These are phyloP conservation scores for Pteropus alecto DNA, from an alignment of 2,113 vertebrate species.

Conservation along the genomic window DNA sequence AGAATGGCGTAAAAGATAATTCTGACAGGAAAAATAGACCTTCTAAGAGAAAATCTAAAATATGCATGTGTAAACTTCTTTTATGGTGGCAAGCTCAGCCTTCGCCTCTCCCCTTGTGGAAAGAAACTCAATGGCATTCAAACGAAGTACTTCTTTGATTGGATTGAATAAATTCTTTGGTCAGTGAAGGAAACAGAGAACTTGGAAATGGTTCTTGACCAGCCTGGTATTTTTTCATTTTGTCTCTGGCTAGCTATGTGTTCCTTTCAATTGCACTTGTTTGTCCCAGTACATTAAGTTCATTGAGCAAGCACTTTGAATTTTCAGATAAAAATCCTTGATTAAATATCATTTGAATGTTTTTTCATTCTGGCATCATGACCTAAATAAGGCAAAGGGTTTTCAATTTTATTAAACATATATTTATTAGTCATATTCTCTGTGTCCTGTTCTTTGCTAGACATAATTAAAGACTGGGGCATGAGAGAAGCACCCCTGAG, in stretches of 20 bases:
- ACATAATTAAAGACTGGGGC: neutral
- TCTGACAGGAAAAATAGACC: neutral
- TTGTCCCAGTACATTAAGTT: slow-evolving; percentile 32
- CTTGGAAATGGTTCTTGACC: slow-evolving; percentile 24
- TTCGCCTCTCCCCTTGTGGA: neutral
- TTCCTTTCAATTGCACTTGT: slow-evolving; percentile 13
- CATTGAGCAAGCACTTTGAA: slow-evolving; percentile 1
- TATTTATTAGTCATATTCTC: neutral
- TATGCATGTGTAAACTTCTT: neutral
- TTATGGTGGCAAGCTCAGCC: neutral
- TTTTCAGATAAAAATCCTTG: slow-evolving; percentile 54
- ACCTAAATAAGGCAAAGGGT: neutral
- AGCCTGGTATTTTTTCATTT: slow-evolving; percentile 60
- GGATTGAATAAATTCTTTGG: neutral
- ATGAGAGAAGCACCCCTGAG: neutral
- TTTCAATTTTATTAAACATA: neutral
- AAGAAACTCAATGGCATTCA: slow-evolving; percentile 6
- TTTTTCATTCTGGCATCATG: slow-evolving; percentile 19
- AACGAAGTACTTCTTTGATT: neutral
- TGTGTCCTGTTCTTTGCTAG: neutral
- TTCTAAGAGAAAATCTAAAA: slow-evolving; percentile 5
- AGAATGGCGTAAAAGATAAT: slow-evolving; percentile 23
- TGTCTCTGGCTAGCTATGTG: neutral
- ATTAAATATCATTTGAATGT: slow-evolving; percentile 31
- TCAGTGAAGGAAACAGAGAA: neutral